Base-by-base conservation (phyloP, 2,888 invertebrate species). In the Campoplex capitator region DNA sequence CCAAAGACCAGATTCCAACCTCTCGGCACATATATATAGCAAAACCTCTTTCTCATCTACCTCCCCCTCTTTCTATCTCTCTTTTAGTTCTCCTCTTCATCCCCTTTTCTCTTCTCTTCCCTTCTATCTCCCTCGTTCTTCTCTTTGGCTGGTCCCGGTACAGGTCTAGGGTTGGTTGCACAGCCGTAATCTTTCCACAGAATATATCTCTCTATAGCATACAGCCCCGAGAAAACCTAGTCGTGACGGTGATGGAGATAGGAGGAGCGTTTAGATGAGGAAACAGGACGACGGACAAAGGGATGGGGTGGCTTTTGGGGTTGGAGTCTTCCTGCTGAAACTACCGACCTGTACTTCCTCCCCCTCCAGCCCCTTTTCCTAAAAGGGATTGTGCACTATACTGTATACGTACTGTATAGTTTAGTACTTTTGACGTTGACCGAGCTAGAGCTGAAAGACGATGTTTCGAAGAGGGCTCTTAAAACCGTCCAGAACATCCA, bases 401-500 rank as follows among this genome's bases (percentile, higher is more conserved):
- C n/a, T 62, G 45, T 58, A 32, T 74, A 62, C 45, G 54, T 80
- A 81, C 51, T 45, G 65, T 75, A 73, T 65, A 70, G 78, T 76
- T 77, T 45, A 54, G 73, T 83, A 48, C 51, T 45, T n/a, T 71
- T 62, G 78, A 83, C 73, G 85, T 75, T 84, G 81, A 78, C 79
- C 82, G 74, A 68, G 83, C 65, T 81, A 79, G 75, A 78, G 73
- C 73, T 54, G 79, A 62, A 32, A 71, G 76, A 67, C 82, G 84
- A 78, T 77, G 84, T 74, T 70, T 79, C 74, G 76, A 80, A 81
- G 84, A 87, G 82, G 79, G 88, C 87, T 89, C 87, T 91, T 88
- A 92, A 92, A 89, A 89, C 90, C 73, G 32, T 58, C 35, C 23
- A 56, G 65, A 82, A 89, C 90, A 90, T 89, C 90, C 90, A 91